Evolutionary conservation across 23 tunicate species (phyloP).

Genomic region (Phallusia fumigata): DNA sequence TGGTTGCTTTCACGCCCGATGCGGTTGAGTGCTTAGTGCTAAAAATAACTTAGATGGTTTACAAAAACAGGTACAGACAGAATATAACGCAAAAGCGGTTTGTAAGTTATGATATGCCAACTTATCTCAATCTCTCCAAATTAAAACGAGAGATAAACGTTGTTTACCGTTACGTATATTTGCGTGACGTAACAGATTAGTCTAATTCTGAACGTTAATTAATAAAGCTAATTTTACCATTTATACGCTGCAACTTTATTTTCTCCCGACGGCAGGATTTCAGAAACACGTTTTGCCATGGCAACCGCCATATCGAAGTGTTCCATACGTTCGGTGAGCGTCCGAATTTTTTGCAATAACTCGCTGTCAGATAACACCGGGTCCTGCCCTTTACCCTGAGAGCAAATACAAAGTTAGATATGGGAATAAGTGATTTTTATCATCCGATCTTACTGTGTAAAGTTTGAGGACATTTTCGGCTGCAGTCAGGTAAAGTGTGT

Average conservation of each 20-base stretch:
- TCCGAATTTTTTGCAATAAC: conserved; percentile 25
- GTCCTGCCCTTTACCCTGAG: neutral
- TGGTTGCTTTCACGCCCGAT: too few species aligned
- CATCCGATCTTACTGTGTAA: neutral
- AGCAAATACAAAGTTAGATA: neutral
- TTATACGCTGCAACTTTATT: conserved; percentile 67
- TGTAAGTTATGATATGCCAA: too few species aligned
- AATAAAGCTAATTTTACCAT: conserved; percentile 29
- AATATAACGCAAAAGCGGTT: too few species aligned
- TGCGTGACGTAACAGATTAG: too few species aligned
- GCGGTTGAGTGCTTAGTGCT: too few species aligned
- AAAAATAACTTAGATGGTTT: too few species aligned
- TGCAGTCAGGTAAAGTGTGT: conserved; percentile 19
- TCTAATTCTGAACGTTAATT: too few species aligned
- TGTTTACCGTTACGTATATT: too few species aligned
- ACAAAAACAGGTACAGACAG: too few species aligned
- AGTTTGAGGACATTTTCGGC: conserved; percentile 3
- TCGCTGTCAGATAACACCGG: neutral
- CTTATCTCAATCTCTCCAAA: too few species aligned
- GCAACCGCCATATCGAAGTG: conserved; percentile 45
- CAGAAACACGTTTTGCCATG: conserved; percentile 65
- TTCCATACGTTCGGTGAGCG: conserved; percentile 28
- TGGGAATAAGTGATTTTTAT: too few species aligned
- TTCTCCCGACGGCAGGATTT: conserved; percentile 40
- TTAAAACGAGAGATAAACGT: too few species aligned